Evolutionary conservation across 2,113 vertebrate species (phyloP).

Genomic region (Bubo blakistoni): DNA sequence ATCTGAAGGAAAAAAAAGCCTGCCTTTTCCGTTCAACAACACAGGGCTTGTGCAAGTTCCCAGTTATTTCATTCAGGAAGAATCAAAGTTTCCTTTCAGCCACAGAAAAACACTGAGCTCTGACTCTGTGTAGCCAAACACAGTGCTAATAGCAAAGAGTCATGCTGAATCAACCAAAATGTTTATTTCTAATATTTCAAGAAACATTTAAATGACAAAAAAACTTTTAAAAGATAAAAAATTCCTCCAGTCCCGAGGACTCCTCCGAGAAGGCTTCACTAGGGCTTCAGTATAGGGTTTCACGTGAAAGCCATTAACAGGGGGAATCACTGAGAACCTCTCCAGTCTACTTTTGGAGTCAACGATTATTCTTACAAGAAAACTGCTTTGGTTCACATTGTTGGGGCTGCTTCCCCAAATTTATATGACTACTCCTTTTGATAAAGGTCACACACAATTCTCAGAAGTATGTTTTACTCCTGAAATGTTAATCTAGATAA

Average conservation of each 20-base stretch:
- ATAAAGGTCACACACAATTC: neutral
- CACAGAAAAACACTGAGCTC: constrained; percentile 24
- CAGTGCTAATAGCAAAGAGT: neutral
- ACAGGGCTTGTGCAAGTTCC: constrained; percentile 27
- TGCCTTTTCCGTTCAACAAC: constrained; percentile 25
- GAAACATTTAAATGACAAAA: neutral
- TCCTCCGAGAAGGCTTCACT: neutral
- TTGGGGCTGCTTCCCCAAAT: neutral
- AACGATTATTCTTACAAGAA: neutral
- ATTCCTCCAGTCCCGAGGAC: neutral
- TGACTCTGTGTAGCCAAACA: neutral
- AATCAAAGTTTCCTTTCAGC: constrained; percentile 55
- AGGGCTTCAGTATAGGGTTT: neutral
- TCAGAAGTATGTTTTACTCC: neutral
- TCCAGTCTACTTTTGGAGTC: neutral
- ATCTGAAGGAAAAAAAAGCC: constrained; percentile 22
- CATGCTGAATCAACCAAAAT: neutral
- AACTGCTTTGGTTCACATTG: neutral
- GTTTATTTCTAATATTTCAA: neutral
- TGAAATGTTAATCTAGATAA: neutral
- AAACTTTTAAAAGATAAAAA: neutral
- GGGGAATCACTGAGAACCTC: neutral
- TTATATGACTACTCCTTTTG: neutral
- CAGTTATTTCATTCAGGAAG: constrained; percentile 53
- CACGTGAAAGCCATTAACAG: neutral